Base-by-base conservation (phyloP, 2,113 vertebrate genomes). In the Onychorhynchus coronatus region DNA sequence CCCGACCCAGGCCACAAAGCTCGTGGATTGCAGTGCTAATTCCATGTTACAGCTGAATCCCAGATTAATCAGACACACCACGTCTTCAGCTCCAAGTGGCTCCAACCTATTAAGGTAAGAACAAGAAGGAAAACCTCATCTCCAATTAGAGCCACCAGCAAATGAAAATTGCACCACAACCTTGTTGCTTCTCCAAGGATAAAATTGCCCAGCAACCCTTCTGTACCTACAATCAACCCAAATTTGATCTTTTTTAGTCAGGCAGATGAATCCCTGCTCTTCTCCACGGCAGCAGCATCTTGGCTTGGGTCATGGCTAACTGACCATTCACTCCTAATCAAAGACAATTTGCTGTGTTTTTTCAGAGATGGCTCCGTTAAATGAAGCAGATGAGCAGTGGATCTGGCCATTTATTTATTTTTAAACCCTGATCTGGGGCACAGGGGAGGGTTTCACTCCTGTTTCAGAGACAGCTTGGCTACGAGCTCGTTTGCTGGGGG, bases 371-470 rank as follows among this genome's bases (percentile, higher is more conserved):
- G 72, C 72, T 85, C 82, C 0, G 1, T 21, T 47, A 0, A 85
- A 5, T 6, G 88, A 59, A 62, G 95, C 93, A 81, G 82, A 86
- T 28, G 92, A 96, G 88, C 63, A 27, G 35, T 4, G 68, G 89
- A 22, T 88, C 75, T 90, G 90, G 50, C 85, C 92, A 33, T 30
- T 63, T 15, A n/a, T 52, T 93, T 90, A 95, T 94, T 93, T 96
- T 94, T 89, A 93, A 96, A 81, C 67, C 72, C 33, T 0, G 79
- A 85, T 84, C 83, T 88, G 92, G 91, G 95, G 72, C 95, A 55
- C 59, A 50, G 56, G 85, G 87, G 85, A 93, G 74, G 85, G 72
- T 9, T 33, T 56, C 42, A 1, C 53, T 93, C 46, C 78, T 25
- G 47, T 20, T 52, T 23, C 82, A 37, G 88, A 47, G 73, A 9